Percentiles rank a stretch among this genome's conserved stretches.
Evolutionary conservation across 92 coral and sea anemone genomes (phyloP).

Genomic region (Parazoanthus darwini): DNA sequence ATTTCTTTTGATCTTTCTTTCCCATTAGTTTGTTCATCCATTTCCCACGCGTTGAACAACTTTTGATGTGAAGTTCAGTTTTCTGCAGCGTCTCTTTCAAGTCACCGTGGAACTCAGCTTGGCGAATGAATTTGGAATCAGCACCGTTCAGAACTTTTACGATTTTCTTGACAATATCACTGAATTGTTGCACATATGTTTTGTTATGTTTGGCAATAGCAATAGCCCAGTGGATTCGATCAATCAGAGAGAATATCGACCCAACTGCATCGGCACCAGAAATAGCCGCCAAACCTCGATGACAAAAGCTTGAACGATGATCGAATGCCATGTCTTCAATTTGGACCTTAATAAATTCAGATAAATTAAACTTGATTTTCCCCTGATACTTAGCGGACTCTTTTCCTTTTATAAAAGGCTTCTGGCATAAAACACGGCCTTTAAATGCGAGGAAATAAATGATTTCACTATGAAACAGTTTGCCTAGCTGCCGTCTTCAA

Average conservation of each 20-base stretch:
- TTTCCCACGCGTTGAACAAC: conserved; percentile 72
- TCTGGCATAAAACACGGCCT: background rate
- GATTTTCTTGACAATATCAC: conserved; percentile 74
- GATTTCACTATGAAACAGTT: background rate
- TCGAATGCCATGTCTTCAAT: background rate
- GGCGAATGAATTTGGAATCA: conserved; percentile 81
- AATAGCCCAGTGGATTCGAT: conserved; percentile 85
- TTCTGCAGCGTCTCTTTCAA: conserved; percentile 82
- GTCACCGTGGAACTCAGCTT: conserved; percentile 92
- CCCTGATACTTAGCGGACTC: background rate
- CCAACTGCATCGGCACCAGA: conserved; percentile 66
- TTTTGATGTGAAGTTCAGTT: conserved; percentile 75
- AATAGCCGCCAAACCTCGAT: conserved; percentile 19
- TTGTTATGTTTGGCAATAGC: conserved; percentile 90
- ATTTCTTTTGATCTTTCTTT: conserved; percentile 80
- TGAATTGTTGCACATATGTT: conserved; percentile 81
- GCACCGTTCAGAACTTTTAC: conserved; percentile 93
- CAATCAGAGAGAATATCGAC: conserved; percentile 73
- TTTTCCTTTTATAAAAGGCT: background rate
- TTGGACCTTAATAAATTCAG: background rate
- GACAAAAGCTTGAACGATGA: background rate
- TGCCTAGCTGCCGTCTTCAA: conserved; percentile 94
- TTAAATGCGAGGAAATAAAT: background rate
- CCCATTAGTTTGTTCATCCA: conserved; percentile 82
- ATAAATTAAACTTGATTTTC: no score